phyloP scores from a whole-genome alignment of 2,888 invertebrate genomes.

The Deilephila porcellus region DNA sequence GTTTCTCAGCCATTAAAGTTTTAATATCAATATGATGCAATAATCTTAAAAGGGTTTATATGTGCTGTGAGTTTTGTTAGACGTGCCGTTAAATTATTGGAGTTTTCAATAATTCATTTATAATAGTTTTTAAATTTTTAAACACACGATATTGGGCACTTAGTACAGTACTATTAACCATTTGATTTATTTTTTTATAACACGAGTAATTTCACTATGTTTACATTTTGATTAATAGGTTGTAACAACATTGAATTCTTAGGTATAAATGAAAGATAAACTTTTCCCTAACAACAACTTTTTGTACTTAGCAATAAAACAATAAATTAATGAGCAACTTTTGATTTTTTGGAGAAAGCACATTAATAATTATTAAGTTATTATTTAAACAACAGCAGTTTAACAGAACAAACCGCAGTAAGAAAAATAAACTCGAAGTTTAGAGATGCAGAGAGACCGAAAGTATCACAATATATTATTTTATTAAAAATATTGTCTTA shows the following conservation, averaged over 20 bases:
- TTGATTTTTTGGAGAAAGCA: background rate
- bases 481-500: slow-evolving; percentile 9
- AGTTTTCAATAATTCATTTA: too few relatives aligned
- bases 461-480: background rate
- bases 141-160: background rate
- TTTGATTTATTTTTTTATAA: too few relatives aligned
- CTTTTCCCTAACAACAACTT: too few relatives aligned
- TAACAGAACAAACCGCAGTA: too few relatives aligned
- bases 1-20: too few relatives aligned
- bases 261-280: background rate
- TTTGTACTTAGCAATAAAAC: background rate
- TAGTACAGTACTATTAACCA: background rate
- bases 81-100: too few relatives aligned
- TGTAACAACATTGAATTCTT: background rate
- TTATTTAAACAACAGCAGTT: too few relatives aligned
- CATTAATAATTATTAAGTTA: too few relatives aligned
- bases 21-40: too few relatives aligned
- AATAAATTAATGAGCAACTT: background rate
- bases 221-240: background rate
- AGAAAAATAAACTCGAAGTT: background rate
- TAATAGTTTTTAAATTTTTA: too few relatives aligned
- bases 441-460: slow-evolving; percentile 20
- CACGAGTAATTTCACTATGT: background rate
- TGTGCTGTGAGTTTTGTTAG: too few relatives aligned
- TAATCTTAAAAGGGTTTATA: too few relatives aligned